These are phyloP conservation scores for Crax fasciolata DNA, from an alignment of 2,797 vertebrate species.

Conservation along the genomic window DNA sequence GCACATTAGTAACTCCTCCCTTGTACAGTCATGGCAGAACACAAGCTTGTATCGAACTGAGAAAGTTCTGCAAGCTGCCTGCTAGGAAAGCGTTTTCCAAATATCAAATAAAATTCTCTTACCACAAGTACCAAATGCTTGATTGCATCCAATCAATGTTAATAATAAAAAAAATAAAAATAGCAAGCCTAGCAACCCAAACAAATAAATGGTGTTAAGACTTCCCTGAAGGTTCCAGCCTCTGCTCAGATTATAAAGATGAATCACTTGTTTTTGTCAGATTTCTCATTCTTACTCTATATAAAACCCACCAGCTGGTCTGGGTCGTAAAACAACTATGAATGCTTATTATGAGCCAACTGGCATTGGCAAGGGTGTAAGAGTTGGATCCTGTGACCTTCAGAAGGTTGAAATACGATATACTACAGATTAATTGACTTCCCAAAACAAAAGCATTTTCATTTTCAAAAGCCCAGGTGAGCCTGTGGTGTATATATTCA, in stretches of 20 bases:
- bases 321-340: slow-evolving; percentile 54
- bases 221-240: slow-evolving; percentile 17
- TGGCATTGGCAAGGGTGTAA: slow-evolving; percentile 52
- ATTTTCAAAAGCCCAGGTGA: not conserved
- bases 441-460: slow-evolving; percentile 21
- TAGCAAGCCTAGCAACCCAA: slow-evolving; percentile 12
- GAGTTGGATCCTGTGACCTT: slow-evolving; percentile 58
- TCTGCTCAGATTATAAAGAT: slow-evolving; percentile 39
- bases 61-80: not conserved
- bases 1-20: not conserved
- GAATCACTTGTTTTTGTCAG: slow-evolving; percentile 53
- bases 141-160: not conserved
- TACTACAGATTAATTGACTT: slow-evolving; percentile 18
- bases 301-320: slow-evolving; percentile 58
- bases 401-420: slow-evolving; percentile 33
- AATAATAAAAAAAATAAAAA: not conserved
- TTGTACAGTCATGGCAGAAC: not conserved
- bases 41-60: not conserved
- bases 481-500: not conserved
- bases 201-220: slow-evolving; percentile 36
- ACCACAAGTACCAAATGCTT: not conserved
- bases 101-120: not conserved
- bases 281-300: slow-evolving; percentile 39
- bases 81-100: slow-evolving; percentile 18
- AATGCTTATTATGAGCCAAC: slow-evolving; percentile 33